These are phyloP conservation scores for Pachyrhynchus sulphureomaculatus DNA, from an alignment of 1,140 invertebrate species.

Conservation along the genomic window DNA sequence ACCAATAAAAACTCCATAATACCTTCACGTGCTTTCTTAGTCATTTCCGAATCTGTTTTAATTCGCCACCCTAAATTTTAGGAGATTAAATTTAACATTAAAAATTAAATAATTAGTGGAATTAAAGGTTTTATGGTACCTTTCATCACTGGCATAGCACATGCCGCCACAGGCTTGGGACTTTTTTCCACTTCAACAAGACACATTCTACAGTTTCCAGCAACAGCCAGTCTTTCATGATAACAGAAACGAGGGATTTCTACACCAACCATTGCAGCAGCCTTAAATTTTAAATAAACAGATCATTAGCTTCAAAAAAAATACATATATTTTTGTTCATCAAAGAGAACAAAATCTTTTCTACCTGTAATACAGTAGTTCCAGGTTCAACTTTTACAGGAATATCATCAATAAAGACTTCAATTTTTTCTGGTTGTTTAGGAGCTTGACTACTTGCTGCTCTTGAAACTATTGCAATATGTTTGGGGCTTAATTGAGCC, in stretches of 20 bases:
- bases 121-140: slow-evolving; percentile 55
- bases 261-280: slow-evolving; percentile 91
- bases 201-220: slow-evolving; percentile 99
- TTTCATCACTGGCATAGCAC: slow-evolving; percentile 99
- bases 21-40: slow-evolving; percentile 91
- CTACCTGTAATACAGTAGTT: slow-evolving; percentile 90
- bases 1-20: slow-evolving; percentile 99
- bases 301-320: neutral
- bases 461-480: slow-evolving; percentile 34
- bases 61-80: slow-evolving; percentile 67
- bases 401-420: slow-evolving; percentile 98
- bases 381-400: slow-evolving; percentile 92
- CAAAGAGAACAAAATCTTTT: neutral
- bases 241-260: slow-evolving; percentile 99
- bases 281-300: slow-evolving; percentile 48
- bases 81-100: neutral
- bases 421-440: slow-evolving; percentile 77
- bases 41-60: slow-evolving; percentile 96
- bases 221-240: slow-evolving; percentile 96
- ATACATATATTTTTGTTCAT: neutral
- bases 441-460: slow-evolving; percentile 42
- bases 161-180: slow-evolving; percentile 95
- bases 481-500: slow-evolving; percentile 43
- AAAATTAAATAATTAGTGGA: neutral
- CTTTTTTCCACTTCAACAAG: slow-evolving; percentile 98